These are phyloP conservation scores for Bradypodion pumilum DNA, from an alignment of 2,797 vertebrate species.

Conservation along the genomic window DNA sequence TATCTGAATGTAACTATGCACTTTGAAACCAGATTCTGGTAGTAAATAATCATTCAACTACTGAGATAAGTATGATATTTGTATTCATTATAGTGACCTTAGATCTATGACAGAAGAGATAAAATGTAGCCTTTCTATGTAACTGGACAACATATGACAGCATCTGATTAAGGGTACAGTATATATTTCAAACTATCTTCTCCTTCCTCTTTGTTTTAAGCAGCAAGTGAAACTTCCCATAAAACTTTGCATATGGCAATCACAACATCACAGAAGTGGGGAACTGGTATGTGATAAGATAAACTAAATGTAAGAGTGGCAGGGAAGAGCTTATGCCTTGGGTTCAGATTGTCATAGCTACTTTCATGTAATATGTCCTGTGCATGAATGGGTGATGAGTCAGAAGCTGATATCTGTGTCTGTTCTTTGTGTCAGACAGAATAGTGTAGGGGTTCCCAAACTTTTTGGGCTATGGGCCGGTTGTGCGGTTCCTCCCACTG, in stretches of 20 bases:
- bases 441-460: too few species aligned
- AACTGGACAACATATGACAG: background rate
- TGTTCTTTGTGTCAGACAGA: too few species aligned
- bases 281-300: background rate
- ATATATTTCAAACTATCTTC: slow-evolving; percentile 36
- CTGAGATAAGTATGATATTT: slow-evolving; percentile 35
- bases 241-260: background rate
- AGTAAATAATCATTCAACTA: slow-evolving; percentile 43
- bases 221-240: background rate
- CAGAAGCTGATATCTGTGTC: too few species aligned
- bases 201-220: slow-evolving; percentile 23
- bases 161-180: background rate
- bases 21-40: slow-evolving; percentile 66
- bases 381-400: too few species aligned
- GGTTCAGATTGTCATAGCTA: too few species aligned
- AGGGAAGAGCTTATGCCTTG: background rate
- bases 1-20: slow-evolving; percentile 69
- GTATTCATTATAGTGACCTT: background rate
- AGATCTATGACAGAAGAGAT: background rate
- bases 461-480: too few species aligned
- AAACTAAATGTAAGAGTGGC: background rate
- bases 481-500: too few species aligned
- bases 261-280: background rate
- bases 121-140: slow-evolving; percentile 7
- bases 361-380: too few species aligned